Evolutionary conservation across 2,113 vertebrate species (phyloP), one percentile per base, ranked within the genome.

Genomic region (Vulpes ferrilata): DNA sequence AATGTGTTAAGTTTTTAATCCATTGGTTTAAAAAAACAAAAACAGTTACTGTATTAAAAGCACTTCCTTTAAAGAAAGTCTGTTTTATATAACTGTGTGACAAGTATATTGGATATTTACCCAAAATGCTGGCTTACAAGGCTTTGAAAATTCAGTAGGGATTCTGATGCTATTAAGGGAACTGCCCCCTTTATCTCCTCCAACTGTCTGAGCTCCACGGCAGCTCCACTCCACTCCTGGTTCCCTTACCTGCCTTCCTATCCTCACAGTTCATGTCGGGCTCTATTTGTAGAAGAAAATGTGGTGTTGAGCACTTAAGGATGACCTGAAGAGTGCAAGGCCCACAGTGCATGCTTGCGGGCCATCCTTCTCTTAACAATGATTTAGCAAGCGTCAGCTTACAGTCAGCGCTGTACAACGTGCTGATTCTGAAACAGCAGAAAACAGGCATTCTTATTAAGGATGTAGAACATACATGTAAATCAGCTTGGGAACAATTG

Each of bases 1-100:
- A 98, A 98, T 97, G 98, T 98, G 79, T 98, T 97, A 97, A 98
- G 97, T 88, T 98, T 95, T 95, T 97, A 97, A 94, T 97, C 85
- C 59, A 87, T 80, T 95, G 62, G 59, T 96, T 98, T 32, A 69
- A 95, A 91, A 80, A 93, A 78, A 71, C 87, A 87, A 88, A 97
- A 94, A 73, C 59, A 94, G 83, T 95, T 94, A 79, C 60, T 94
- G 38, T 74, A 94, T 98, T 96, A 94, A 95, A 97, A 83, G 13
- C 78, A 93, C 91, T 98, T 98, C 82, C 83, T 92, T 97, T 97
- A 65, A 97, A 98, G 80, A 62, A 67, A 97, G 78, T 95, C 96
- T 11, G 25, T 96, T 97, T 98, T 55, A 88, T 98, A 98, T 94
- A 25, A 4, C 65, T 98, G 79, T 91, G 7, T 93, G 92, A 89